Evolutionary conservation across 2,888 invertebrate species (phyloP).

Genomic region (Eupithecia inturbata): DNA sequence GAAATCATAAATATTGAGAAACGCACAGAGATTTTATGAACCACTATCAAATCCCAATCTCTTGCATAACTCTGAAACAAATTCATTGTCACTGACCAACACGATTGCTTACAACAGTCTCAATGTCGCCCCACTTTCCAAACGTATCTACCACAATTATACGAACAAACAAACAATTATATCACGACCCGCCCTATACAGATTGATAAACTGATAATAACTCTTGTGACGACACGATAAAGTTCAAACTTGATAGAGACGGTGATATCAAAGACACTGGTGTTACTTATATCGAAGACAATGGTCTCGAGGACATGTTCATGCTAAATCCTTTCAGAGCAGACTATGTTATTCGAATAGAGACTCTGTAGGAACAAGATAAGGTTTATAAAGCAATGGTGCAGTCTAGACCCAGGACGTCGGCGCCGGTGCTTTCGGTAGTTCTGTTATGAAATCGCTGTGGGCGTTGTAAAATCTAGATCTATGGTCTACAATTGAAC

Average conservation of each 20-base stretch:
- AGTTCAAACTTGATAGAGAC: constrained; percentile 50
- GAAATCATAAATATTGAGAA: constrained; percentile 8
- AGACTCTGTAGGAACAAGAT: constrained; percentile 31
- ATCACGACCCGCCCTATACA: constrained; percentile 44
- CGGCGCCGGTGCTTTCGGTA: constrained; percentile 61
- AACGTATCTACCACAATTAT: constrained; percentile 67
- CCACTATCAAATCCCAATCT: constrained; percentile 23
- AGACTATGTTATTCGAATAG: constrained; percentile 41
- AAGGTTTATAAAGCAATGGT: constrained; percentile 45
- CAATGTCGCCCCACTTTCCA: constrained; percentile 83
- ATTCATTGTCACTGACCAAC: constrained; percentile 80
- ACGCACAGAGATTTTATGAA: constrained; percentile 9
- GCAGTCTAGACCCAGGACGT: constrained; percentile 56
- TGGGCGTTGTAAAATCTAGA: constrained; percentile 60
- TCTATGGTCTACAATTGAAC: constrained; percentile 51
- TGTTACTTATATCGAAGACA: constrained; percentile 54
- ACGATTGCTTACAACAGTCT: constrained; percentile 75
- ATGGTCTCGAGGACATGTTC: constrained; percentile 62
- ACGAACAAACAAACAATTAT: constrained; percentile 76
- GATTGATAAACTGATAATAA: constrained; percentile 16
- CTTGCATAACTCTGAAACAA: constrained; percentile 73
- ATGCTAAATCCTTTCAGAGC: constrained; percentile 50
- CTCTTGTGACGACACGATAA: constrained; percentile 47
- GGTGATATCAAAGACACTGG: constrained; percentile 39
- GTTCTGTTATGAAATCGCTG: constrained; percentile 58